Evolutionary conservation across 2,113 vertebrate genomes (phyloP).

Genomic region (Axis porcinus): DNA sequence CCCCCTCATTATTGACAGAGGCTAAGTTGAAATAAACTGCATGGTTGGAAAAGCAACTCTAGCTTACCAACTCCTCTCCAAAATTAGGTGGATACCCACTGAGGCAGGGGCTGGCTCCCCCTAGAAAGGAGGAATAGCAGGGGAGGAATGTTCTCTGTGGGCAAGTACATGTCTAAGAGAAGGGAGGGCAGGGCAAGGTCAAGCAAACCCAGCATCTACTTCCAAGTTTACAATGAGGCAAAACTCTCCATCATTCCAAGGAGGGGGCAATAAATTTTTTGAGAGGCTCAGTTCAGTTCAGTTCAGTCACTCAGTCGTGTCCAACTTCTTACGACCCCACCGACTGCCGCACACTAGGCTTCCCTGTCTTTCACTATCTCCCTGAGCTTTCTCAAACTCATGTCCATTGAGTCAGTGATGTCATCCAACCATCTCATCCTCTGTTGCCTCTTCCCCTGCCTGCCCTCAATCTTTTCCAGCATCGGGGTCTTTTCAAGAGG

Average conservation of each 20-base stretch:
- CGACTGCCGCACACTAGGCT: neutral
- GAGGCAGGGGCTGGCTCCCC: neutral
- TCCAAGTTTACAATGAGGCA: neutral
- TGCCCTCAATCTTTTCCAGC: neutral
- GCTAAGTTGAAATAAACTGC: neutral
- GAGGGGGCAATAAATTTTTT: neutral
- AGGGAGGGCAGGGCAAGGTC: neutral
- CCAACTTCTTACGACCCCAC: neutral
- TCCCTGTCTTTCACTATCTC: neutral
- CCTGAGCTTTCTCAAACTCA: neutral
- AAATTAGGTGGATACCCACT: neutral
- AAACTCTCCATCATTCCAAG: neutral
- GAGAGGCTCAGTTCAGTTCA: neutral
- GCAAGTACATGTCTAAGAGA: neutral
- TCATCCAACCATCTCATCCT: neutral
- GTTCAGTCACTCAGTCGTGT: neutral
- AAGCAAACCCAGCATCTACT: neutral
- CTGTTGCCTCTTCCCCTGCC: neutral
- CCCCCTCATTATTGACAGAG: neutral
- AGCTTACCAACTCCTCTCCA: neutral
- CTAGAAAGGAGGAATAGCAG: neutral
- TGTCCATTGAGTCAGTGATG: neutral
- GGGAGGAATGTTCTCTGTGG: neutral
- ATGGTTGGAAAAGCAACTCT: neutral
- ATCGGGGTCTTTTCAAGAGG: neutral